These are phyloP conservation scores for Tanytarsus gracilentus DNA, from an alignment of 2,888 invertebrate genomes.

Conservation along the genomic window DNA sequence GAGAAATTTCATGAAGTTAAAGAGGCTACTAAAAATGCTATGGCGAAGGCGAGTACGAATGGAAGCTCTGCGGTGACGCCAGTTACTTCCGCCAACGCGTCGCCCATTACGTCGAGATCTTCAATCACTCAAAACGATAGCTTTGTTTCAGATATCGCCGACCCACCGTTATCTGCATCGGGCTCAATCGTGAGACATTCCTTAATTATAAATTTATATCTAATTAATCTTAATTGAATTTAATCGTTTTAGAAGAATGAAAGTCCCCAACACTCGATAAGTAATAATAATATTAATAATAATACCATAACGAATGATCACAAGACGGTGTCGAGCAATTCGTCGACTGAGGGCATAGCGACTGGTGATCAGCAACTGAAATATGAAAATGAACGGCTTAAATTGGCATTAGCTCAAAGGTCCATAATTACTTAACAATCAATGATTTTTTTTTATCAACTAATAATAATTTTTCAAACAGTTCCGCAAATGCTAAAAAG, in stretches of 20 bases:
- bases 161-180: slow-evolving; percentile 43
- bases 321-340: slow-evolving; percentile 31
- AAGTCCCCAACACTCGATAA: slow-evolving; percentile 42
- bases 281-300: slow-evolving; percentile 32
- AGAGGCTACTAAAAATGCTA: slow-evolving; percentile 76
- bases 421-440: slow-evolving; percentile 37
- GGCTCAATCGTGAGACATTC: slow-evolving; percentile 36
- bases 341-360: slow-evolving; percentile 36
- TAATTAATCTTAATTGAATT: neutral
- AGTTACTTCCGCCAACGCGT: slow-evolving; percentile 79
- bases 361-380: slow-evolving; percentile 75
- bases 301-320: slow-evolving; percentile 32
- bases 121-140: slow-evolving; percentile 43
- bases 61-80: slow-evolving; percentile 68
- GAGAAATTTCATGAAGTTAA: slow-evolving; percentile 98
- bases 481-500: slow-evolving; percentile 96
- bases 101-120: slow-evolving; percentile 66
- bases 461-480: slow-evolving; percentile 38
- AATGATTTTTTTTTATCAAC: neutral
- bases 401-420: slow-evolving; percentile 92
- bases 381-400: slow-evolving; percentile 93
- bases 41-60: slow-evolving; percentile 53
- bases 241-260: slow-evolving; percentile 41
- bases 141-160: slow-evolving; percentile 38
- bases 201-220: neutral